These are phyloP conservation scores for Poecile atricapillus DNA, from an alignment of 2,113 vertebrate genomes.

Conservation along the genomic window DNA sequence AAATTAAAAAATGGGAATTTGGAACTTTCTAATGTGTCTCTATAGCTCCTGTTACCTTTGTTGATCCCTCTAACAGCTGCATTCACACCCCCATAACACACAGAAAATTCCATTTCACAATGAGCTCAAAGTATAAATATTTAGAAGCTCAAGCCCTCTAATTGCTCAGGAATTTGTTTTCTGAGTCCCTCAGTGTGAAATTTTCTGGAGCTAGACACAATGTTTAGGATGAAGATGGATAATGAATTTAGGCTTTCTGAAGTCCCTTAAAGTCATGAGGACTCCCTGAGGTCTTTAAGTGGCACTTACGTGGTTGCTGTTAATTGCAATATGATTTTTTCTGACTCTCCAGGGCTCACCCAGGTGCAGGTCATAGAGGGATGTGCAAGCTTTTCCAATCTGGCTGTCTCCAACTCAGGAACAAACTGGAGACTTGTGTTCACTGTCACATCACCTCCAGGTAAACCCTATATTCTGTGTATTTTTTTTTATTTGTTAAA, in stretches of 20 bases:
- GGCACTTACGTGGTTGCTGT: not conserved
- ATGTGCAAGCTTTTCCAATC: constrained; percentile 67
- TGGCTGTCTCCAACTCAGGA: constrained; percentile 68
- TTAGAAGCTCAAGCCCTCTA: not conserved
- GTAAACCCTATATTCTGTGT: constrained; percentile 19
- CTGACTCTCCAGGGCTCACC: constrained; percentile 58
- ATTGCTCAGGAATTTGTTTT: not conserved
- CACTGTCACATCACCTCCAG: constrained; percentile 74
- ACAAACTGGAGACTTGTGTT: constrained; percentile 71
- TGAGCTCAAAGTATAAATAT: not conserved
- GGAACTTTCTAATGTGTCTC: not conserved
- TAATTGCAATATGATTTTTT: not conserved
- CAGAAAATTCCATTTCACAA: not conserved
- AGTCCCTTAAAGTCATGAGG: not conserved
- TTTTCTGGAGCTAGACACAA: not conserved
- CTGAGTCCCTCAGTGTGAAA: not conserved
- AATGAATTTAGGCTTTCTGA: not conserved
- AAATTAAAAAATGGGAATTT: not conserved
- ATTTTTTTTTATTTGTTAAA: not conserved
- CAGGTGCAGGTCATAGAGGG: constrained; percentile 62
- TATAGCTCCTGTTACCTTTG: accelerated
- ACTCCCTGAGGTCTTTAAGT: not conserved
- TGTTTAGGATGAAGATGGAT: not conserved
- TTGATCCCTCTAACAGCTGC: not conserved
- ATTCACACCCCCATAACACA: not conserved